Conservation (phyloP, 1,140 invertebrate species). For the Holcopasites calliopsidis region DNA sequence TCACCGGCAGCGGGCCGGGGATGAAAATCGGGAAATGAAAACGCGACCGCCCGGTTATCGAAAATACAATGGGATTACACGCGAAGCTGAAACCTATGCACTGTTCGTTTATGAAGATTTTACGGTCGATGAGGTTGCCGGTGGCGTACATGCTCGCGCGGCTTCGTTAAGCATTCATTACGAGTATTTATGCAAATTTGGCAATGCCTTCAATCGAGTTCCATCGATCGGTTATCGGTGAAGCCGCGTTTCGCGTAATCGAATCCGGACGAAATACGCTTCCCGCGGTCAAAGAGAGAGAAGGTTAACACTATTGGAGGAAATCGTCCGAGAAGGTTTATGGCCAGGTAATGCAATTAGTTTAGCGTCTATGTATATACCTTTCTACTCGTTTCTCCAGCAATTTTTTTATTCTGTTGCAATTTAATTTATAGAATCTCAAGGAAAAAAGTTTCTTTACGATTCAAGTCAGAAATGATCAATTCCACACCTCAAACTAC, state of each 20-base stretch:
- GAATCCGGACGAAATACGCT: slow-evolving; percentile 6
- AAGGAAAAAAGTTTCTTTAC: too few relatives aligned
- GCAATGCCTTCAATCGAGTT: slow-evolving; percentile 59
- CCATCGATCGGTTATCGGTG: slow-evolving; percentile 52
- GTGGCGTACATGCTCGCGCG: neutral
- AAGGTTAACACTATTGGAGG: neutral
- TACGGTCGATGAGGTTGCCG: slow-evolving; percentile 21
- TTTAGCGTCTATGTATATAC: neutral
- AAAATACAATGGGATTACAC: slow-evolving; percentile 52
- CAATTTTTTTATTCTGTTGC: too few relatives aligned
- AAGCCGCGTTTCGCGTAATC: slow-evolving; percentile 34
- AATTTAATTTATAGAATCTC: too few relatives aligned
- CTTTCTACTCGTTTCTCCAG: too few relatives aligned
- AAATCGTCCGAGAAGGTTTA: neutral
- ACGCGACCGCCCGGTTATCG: slow-evolving; percentile 34
- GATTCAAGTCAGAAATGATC: too few relatives aligned
- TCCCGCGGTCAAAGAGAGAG: neutral
- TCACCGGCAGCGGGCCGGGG: neutral
- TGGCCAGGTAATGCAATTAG: neutral
- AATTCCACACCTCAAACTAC: too few relatives aligned
- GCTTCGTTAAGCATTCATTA: slow-evolving; percentile 51
- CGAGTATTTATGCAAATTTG: slow-evolving; percentile 69
- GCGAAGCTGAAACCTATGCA: neutral
- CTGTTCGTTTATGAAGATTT: slow-evolving; percentile 10
- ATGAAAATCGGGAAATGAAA: too few relatives aligned